These are phyloP conservation scores for Boloria selene DNA, from an alignment of 2,888 invertebrate genomes.

Conservation along the genomic window DNA sequence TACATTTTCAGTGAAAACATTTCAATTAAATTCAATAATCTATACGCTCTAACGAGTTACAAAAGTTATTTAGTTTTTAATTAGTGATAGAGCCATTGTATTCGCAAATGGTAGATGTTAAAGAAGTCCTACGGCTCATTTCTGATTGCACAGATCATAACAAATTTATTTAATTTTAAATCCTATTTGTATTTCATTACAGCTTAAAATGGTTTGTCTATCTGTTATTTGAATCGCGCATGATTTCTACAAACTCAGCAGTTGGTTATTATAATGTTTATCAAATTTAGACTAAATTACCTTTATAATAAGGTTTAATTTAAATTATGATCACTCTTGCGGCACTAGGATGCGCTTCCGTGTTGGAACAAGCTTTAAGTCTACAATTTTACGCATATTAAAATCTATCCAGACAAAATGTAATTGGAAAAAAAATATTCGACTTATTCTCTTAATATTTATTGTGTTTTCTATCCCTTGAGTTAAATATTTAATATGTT, in stretches of 20 bases:
- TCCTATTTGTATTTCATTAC: background rate
- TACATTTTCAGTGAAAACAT: background rate
- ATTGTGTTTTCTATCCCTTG: too few relatives aligned
- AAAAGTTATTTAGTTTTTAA: constrained; percentile 19
- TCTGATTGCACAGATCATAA: constrained; percentile 7
- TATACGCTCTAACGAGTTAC: constrained; percentile 12
- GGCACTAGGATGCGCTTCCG: constrained; percentile 30
- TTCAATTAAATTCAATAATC: constrained; percentile 2
- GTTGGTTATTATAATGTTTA: background rate
- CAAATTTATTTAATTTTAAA: background rate
- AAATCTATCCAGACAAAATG: background rate
- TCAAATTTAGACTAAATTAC: background rate
- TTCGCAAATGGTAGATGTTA: constrained; percentile 16
- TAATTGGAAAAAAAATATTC: too few relatives aligned
- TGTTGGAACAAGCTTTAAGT: constrained; percentile 16
- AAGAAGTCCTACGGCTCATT: constrained; percentile 19
- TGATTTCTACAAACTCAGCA: constrained; percentile 22
- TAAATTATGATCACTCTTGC: background rate
- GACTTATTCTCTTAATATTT: too few relatives aligned
- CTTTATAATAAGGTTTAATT: background rate
- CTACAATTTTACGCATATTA: constrained; percentile 9
- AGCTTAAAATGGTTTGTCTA: background rate
- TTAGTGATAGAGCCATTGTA: constrained; percentile 18
- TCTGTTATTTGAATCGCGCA: constrained; percentile 12
- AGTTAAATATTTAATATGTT: too few relatives aligned